Conservation (phyloP, 2,113 vertebrate genomes). For the Pseudorhombus dupliciocellatus region DNA sequence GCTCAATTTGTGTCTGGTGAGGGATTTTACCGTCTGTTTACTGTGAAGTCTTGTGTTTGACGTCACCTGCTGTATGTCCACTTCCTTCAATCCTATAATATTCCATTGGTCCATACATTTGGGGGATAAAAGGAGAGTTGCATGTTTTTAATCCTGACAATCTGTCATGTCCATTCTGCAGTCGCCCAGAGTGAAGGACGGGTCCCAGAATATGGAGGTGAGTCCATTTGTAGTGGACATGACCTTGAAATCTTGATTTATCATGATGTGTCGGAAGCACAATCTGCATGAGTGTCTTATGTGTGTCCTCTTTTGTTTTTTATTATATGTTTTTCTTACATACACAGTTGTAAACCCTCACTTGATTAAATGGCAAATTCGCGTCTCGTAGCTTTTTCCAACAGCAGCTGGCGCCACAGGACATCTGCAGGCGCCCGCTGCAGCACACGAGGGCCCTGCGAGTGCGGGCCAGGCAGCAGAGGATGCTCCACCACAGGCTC, state of each 20-base stretch:
- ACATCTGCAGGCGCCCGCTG: slow-evolving; percentile 81
- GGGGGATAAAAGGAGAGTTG: slow-evolving; percentile 47
- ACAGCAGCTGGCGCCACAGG: slow-evolving; percentile 69
- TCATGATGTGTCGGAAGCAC: slow-evolving; percentile 13
- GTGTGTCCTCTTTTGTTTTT: slow-evolving; percentile 14
- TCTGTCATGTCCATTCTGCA: slow-evolving; percentile 82
- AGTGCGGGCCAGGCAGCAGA: slow-evolving; percentile 84
- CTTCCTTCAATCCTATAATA: slow-evolving; percentile 54
- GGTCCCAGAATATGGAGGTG: slow-evolving; percentile 90
- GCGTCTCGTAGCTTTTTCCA: slow-evolving; percentile 65
- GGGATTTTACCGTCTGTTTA: slow-evolving; percentile 47
- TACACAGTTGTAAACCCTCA: neutral
- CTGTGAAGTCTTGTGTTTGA: slow-evolving; percentile 28
- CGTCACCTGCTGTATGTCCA: slow-evolving; percentile 40
- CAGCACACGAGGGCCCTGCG: slow-evolving; percentile 79
- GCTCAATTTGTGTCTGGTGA: slow-evolving; percentile 37
- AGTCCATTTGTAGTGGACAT: slow-evolving; percentile 72
- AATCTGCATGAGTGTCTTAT: slow-evolving; percentile 65
- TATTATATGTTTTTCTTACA: neutral
- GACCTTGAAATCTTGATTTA: slow-evolving; percentile 55
- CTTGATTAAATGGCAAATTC: slow-evolving; percentile 13
- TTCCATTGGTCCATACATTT: slow-evolving; percentile 26
- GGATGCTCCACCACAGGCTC: slow-evolving; percentile 73
- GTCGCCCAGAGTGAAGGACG: slow-evolving; percentile 98
- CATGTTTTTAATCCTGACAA: slow-evolving; percentile 76